Evolutionary conservation across 2,113 vertebrate genomes (phyloP).

Genomic region (Cariama cristata): DNA sequence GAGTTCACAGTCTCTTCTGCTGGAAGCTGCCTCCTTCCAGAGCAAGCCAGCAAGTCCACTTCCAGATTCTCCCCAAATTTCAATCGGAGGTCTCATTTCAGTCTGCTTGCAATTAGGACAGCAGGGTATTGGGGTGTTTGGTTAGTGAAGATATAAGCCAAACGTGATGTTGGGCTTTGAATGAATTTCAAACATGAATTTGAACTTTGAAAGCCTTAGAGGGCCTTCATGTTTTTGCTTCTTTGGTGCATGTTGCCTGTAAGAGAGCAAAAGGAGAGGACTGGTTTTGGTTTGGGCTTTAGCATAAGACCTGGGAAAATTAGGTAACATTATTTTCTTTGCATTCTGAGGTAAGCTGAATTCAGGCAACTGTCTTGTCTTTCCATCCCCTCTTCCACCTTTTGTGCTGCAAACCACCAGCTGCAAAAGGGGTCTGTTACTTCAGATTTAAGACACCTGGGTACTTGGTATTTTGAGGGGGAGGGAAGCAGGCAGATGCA

Average conservation of each 20-base stretch:
- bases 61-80: background rate
- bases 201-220: background rate
- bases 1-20: background rate
- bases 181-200: background rate
- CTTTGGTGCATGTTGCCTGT: background rate
- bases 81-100: background rate
- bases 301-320: background rate
- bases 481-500: background rate
- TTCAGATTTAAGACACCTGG: background rate
- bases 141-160: rapidly evolving
- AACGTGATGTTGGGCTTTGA: rapidly evolving
- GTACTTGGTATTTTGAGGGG: background rate
- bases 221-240: background rate
- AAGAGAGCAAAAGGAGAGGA: background rate
- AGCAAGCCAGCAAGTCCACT: background rate
- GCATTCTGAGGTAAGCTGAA: background rate
- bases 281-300: background rate
- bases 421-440: background rate
- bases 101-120: rapidly evolving
- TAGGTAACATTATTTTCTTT: background rate
- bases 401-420: background rate
- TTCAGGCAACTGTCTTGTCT: background rate
- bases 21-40: background rate
- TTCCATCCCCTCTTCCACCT: background rate
- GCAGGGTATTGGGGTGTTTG: background rate